Conservation (phyloP, 2,888 invertebrate species). For the Volucella inanis region DNA sequence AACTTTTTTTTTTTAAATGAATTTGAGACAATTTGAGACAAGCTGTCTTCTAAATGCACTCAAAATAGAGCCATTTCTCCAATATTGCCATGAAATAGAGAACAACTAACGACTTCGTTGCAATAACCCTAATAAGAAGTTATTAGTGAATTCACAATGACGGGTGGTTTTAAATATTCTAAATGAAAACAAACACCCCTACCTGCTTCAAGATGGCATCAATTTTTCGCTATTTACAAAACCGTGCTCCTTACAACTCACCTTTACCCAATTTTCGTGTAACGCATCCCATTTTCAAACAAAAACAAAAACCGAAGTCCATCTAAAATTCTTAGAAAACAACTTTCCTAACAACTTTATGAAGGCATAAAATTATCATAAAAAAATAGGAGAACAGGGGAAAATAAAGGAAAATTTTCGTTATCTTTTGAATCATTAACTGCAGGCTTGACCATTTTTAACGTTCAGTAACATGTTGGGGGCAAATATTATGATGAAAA, state of each 20-base stretch:
- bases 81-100: too few relatives aligned
- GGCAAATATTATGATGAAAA: constrained; percentile 35
- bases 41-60: too few relatives aligned
- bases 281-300: not conserved
- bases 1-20: too few relatives aligned
- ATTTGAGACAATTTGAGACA: too few relatives aligned
- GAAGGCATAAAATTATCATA: constrained; percentile 49
- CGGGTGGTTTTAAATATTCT: too few relatives aligned
- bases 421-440: constrained; percentile 58
- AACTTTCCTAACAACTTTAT: constrained; percentile 56
- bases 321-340: not conserved
- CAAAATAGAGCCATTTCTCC: too few relatives aligned
- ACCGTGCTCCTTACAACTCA: not conserved
- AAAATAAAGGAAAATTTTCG: constrained; percentile 5
- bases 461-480: constrained; percentile 51
- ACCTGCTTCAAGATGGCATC: too few relatives aligned
- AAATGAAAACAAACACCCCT: too few relatives aligned
- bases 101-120: too few relatives aligned
- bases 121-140: too few relatives aligned
- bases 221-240: too few relatives aligned
- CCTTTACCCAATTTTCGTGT: not conserved
- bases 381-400: constrained; percentile 11
- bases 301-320: not conserved
- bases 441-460: constrained; percentile 66
- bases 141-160: too few relatives aligned